phyloP scores from a whole-genome alignment of 2,797 vertebrate genomes.

The Delichon dasypus region DNA sequence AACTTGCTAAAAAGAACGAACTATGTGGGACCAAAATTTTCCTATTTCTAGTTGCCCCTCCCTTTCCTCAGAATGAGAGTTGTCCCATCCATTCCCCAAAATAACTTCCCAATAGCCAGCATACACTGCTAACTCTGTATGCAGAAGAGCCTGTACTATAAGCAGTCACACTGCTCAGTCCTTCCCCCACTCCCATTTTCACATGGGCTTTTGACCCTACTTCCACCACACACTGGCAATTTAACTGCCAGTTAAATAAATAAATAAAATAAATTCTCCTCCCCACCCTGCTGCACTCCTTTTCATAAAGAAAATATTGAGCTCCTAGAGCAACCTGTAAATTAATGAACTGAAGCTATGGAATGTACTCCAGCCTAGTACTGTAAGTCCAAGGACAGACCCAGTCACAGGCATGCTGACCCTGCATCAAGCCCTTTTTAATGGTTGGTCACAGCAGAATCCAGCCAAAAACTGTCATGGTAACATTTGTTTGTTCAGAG shows the following conservation, averaged over 20 bases:
- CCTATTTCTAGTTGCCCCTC: slow-evolving; percentile 22
- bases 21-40: background rate
- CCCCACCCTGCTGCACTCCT: background rate
- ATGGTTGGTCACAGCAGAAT: background rate
- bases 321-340: background rate
- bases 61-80: background rate
- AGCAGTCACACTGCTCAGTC: background rate
- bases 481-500: slow-evolving; percentile 53
- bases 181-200: background rate
- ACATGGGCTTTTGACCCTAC: background rate
- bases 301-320: background rate
- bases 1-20: slow-evolving; percentile 41
- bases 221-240: background rate
- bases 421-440: background rate
- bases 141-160: background rate
- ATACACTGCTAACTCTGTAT: background rate
- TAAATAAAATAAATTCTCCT: background rate
- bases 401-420: background rate
- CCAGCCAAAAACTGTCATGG: slow-evolving; percentile 26
- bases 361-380: background rate
- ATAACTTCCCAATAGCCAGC: background rate
- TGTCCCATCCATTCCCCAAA: background rate
- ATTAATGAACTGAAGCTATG: background rate
- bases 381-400: background rate
- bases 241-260: background rate